These are phyloP conservation scores for Diarsia rubi DNA, from an alignment of 2,888 invertebrate species.

Conservation along the genomic window DNA sequence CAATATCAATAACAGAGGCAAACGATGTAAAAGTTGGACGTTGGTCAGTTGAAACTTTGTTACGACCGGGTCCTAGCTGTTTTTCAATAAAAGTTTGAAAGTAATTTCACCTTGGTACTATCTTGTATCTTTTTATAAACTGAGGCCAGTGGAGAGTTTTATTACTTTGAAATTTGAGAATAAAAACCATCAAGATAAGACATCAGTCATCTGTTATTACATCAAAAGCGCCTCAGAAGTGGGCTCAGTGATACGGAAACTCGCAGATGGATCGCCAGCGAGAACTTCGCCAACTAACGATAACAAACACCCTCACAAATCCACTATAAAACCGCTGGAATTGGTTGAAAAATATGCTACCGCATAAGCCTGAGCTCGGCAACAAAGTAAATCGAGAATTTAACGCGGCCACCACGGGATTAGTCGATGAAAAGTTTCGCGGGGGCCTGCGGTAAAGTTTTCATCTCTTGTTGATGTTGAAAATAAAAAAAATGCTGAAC, in stretches of 20 bases:
- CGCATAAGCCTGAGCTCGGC: constrained; percentile 82
- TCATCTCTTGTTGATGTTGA: constrained; percentile 87
- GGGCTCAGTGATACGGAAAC: constrained; percentile 52
- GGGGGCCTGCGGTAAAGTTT: constrained; percentile 80
- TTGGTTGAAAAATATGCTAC: constrained; percentile 87
- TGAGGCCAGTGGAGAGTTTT: constrained; percentile 73
- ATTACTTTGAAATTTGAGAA: constrained; percentile 72
- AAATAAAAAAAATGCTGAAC: constrained; percentile 78
- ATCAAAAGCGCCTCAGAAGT: constrained; percentile 22
- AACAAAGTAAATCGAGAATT: constrained; percentile 88
- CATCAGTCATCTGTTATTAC: constrained; percentile 62
- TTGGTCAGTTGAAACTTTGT: constrained; percentile 84
- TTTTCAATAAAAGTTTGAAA: constrained; percentile 86
- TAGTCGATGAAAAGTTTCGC: constrained; percentile 85
- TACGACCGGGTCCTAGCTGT: constrained; percentile 76
- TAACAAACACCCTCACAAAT: constrained; percentile 83
- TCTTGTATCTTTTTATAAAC: constrained; percentile 82
- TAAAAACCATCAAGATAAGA: constrained; percentile 54
- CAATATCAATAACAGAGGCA: constrained; percentile 84
- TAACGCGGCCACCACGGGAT: constrained; percentile 85
- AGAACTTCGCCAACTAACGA: constrained; percentile 81
- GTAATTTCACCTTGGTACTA: constrained; percentile 83
- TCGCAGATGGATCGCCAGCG: constrained; percentile 52
- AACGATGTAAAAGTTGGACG: constrained; percentile 80
- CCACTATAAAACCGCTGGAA: constrained; percentile 81